These are phyloP conservation scores for Protodeltote pygarga DNA, from an alignment of 2,888 invertebrate genomes.

Conservation along the genomic window DNA sequence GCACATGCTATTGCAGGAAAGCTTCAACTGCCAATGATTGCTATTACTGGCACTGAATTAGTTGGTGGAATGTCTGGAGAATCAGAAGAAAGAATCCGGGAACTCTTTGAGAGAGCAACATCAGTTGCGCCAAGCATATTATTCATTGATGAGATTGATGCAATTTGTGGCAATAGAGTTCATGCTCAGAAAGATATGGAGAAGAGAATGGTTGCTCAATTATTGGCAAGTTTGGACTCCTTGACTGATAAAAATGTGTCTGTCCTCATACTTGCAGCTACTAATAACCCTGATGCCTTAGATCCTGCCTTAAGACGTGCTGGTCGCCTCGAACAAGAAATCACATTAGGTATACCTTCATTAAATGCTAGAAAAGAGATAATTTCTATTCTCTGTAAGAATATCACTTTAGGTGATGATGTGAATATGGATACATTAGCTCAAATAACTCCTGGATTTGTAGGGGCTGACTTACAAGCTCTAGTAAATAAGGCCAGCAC, in stretches of 20 bases:
- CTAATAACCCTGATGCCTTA: conserved; percentile 96
- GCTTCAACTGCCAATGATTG: conserved; percentile 93
- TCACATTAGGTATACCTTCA: conserved; percentile 97
- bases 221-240: conserved; percentile 96
- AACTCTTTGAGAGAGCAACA: conserved; percentile 95
- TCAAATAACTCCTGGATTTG: conserved; percentile 96
- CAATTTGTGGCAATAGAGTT: conserved; percentile 96
- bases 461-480: conserved; percentile 97
- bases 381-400: conserved; percentile 89
- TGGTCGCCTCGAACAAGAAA: conserved; percentile 97
- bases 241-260: conserved; percentile 84
- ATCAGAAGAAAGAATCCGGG: conserved; percentile 96
- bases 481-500: conserved; percentile 95
- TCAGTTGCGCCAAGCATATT: conserved; percentile 93
- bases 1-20: conserved; percentile 95
- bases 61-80: conserved; percentile 98
- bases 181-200: conserved; percentile 98
- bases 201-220: conserved; percentile 96
- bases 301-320: conserved; percentile 97
- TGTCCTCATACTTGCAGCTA: conserved; percentile 97
- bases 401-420: conserved; percentile 89
- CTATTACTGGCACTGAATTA: conserved; percentile 96
- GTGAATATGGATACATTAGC: conserved; percentile 92
- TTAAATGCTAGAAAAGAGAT: conserved; percentile 93
- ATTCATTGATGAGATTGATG: conserved; percentile 98